These are phyloP conservation scores for Acanthurus lineatus DNA, from an alignment of 2,797 vertebrate species.

Conservation along the genomic window DNA sequence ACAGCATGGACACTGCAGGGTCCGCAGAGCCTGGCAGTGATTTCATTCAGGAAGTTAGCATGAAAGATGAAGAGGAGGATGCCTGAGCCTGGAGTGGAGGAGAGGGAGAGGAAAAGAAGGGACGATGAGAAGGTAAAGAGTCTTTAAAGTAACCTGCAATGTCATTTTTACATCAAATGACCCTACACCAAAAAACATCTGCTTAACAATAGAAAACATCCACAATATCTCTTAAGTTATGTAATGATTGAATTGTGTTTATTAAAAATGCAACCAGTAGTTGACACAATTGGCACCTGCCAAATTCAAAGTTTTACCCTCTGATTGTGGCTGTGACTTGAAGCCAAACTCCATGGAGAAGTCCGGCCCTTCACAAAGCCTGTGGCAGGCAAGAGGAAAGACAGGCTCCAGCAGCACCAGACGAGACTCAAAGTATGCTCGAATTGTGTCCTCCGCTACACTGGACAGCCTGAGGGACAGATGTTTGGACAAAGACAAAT, in stretches of 20 bases:
- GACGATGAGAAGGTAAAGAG: background rate
- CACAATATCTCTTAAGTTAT: background rate
- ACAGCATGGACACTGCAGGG: slow-evolving; percentile 97
- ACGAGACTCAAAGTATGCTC: slow-evolving; percentile 93
- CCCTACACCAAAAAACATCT: too few relatives aligned
- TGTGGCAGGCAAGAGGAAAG: slow-evolving; percentile 95
- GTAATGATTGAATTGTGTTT: background rate
- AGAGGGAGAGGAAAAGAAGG: background rate
- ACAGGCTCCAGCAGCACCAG: slow-evolving; percentile 92
- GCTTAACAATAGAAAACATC: background rate
- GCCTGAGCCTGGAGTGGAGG: slow-evolving; percentile 87
- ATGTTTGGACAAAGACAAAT: background rate
- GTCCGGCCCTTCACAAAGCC: slow-evolving; percentile 96
- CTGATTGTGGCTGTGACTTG: slow-evolving; percentile 89
- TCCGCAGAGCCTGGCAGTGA: slow-evolving; percentile 93
- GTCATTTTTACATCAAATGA: background rate
- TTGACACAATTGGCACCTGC: background rate
- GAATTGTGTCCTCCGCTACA: slow-evolving; percentile 94
- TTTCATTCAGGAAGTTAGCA: slow-evolving; percentile 92
- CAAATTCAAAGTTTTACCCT: slow-evolving; percentile 83
- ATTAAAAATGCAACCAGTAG: background rate
- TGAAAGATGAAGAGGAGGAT: slow-evolving; percentile 97
- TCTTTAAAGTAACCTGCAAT: background rate
- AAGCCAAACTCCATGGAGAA: slow-evolving; percentile 94
- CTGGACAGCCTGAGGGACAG: slow-evolving; percentile 86